Evolutionary conservation across 2,113 vertebrate genomes (phyloP).

Genomic region (Syrmaticus mikado): DNA sequence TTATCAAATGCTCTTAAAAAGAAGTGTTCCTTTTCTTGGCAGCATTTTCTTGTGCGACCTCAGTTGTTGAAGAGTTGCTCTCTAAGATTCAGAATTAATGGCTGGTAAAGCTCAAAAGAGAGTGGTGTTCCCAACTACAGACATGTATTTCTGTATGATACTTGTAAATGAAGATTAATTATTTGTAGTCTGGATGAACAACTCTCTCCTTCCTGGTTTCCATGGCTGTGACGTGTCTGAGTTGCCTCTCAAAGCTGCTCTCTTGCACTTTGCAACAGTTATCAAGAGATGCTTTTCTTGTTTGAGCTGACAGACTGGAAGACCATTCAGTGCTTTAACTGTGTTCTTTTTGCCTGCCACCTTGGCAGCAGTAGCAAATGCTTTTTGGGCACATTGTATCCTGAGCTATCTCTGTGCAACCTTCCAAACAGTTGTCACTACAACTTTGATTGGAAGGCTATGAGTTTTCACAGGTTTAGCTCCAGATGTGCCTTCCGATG

Average conservation of each 20-base stretch:
- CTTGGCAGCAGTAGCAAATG: background rate
- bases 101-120: background rate
- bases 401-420: background rate
- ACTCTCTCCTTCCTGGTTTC: background rate
- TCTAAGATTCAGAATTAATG: background rate
- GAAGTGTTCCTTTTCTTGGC: background rate
- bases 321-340: background rate
- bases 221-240: background rate
- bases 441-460: background rate
- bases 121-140: background rate
- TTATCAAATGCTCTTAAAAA: background rate
- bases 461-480: background rate
- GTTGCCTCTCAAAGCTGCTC: background rate
- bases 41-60: background rate
- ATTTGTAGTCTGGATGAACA: background rate
- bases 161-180: background rate
- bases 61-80: background rate
- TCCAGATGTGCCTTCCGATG: background rate
- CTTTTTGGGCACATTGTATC: background rate
- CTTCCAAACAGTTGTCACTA: background rate
- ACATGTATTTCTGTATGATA: accelerated
- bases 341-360: background rate
- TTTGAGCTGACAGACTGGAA: background rate
- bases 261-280: background rate
- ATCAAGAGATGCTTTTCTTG: background rate